phyloP scores from a whole-genome alignment of 2,888 invertebrate genomes.

The Clostera curtula region DNA sequence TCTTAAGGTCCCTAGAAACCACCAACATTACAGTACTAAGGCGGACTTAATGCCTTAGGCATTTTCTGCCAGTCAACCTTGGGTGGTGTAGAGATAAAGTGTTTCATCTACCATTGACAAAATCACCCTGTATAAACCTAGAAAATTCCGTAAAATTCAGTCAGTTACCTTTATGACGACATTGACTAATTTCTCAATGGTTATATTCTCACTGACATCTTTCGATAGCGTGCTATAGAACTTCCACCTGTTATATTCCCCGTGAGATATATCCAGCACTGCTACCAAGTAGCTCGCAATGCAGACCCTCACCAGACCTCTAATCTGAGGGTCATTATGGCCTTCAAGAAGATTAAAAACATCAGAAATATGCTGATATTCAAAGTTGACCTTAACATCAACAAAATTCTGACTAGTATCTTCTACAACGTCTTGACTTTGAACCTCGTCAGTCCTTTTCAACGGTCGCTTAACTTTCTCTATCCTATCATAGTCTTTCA shows the following conservation, averaged over 20 bases:
- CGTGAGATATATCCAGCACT: slow-evolving; percentile 71
- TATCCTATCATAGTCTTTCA: slow-evolving; percentile 35
- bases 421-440: slow-evolving; percentile 13
- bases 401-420: slow-evolving; percentile 1
- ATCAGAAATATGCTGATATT: slow-evolving; percentile 80
- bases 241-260: slow-evolving; percentile 71
- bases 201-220: slow-evolving; percentile 48
- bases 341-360: slow-evolving; percentile 77
- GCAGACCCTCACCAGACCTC: slow-evolving; percentile 81
- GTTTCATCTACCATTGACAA: too few relatives aligned
- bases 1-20: too few relatives aligned
- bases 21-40: too few relatives aligned
- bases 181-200: slow-evolving; percentile 64
- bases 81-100: too few relatives aligned
- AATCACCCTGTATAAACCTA: background rate
- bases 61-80: too few relatives aligned
- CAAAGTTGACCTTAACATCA: slow-evolving; percentile 30
- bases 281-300: slow-evolving; percentile 80
- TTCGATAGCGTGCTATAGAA: slow-evolving; percentile 44
- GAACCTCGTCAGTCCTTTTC: slow-evolving; percentile 37
- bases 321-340: slow-evolving; percentile 88
- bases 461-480: slow-evolving; percentile 28
- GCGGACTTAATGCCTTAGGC: too few relatives aligned
- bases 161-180: slow-evolving; percentile 71
- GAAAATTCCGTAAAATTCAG: background rate